phyloP scores from a whole-genome alignment of 2,888 invertebrate species.

The Parascotia fuliginaria region DNA sequence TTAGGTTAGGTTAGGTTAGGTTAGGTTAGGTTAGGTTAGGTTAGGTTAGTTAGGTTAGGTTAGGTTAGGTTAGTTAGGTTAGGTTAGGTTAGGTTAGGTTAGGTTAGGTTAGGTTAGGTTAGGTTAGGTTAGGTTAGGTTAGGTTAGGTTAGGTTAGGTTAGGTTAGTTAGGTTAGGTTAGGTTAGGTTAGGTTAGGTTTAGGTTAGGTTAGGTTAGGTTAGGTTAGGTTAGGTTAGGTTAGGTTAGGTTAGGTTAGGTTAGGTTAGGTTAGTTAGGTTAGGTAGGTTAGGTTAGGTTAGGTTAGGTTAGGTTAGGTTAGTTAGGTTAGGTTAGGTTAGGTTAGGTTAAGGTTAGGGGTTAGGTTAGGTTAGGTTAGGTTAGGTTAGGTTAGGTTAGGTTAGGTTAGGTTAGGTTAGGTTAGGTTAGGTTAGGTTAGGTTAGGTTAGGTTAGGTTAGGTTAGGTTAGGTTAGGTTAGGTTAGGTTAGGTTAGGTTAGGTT shows the following conservation, averaged over 20 bases:
- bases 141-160: slow-evolving; percentile 1
- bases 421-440: slow-evolving; percentile 14
- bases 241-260: slow-evolving; percentile 7
- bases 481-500: slow-evolving; percentile 12
- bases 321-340: slow-evolving; percentile 14
- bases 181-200: slow-evolving; percentile 14
- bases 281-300: slow-evolving; percentile 10
- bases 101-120: slow-evolving; percentile 14
- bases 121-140: slow-evolving; percentile 14
- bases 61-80: slow-evolving; percentile 11
- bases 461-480: not conserved
- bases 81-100: slow-evolving; percentile 14
- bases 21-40: slow-evolving; percentile 6
- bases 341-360: slow-evolving; percentile 14
- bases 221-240: slow-evolving; percentile 12
- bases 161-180: slow-evolving; percentile 5
- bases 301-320: slow-evolving; percentile 14
- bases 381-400: slow-evolving; percentile 13
- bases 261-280: slow-evolving; percentile 10
- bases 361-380: slow-evolving; percentile 9
- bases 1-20: slow-evolving; percentile 11
- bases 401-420: slow-evolving; percentile 14
- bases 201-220: slow-evolving; percentile 10
- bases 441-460: slow-evolving; percentile 10
- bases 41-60: slow-evolving; percentile 8